Conservation (phyloP, 92 coral and sea anemone genomes). For the Epizoanthus rinbou region DNA sequence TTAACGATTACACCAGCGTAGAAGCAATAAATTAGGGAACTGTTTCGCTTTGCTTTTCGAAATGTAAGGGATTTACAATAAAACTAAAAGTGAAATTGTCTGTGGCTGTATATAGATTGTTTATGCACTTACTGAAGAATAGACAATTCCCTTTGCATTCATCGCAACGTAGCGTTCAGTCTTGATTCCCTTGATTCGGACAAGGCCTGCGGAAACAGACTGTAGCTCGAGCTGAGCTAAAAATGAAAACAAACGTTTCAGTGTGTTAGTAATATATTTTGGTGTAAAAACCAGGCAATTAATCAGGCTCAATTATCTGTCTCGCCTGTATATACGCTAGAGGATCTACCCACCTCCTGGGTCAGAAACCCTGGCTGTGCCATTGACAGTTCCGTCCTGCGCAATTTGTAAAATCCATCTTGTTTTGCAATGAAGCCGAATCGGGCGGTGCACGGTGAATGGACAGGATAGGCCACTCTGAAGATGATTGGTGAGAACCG, state of each 20-base stretch:
- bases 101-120: background rate
- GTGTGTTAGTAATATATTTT: no score
- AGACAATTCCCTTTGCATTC: slow-evolving; percentile 27
- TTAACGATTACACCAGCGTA: no score
- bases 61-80: no score
- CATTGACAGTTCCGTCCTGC: slow-evolving; percentile 29
- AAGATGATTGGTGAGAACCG: no score
- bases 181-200: slow-evolving; percentile 18
- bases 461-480: no score
- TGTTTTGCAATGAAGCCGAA: background rate
- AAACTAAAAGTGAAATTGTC: no score
- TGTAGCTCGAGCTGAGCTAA: slow-evolving; percentile 18
- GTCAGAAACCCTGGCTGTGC: background rate
- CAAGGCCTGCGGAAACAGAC: slow-evolving; percentile 9
- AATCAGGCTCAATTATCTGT: no score
- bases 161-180: slow-evolving; percentile 22
- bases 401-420: slow-evolving; percentile 18
- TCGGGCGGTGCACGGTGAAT: background rate
- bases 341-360: background rate
- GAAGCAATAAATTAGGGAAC: no score
- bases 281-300: no score
- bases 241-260: background rate
- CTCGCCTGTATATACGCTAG: no score
- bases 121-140: slow-evolving; percentile 14
- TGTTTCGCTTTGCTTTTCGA: no score